phyloP scores from a whole-genome alignment of 2,797 vertebrate species.

The Melanotaenia pygmaea region DNA sequence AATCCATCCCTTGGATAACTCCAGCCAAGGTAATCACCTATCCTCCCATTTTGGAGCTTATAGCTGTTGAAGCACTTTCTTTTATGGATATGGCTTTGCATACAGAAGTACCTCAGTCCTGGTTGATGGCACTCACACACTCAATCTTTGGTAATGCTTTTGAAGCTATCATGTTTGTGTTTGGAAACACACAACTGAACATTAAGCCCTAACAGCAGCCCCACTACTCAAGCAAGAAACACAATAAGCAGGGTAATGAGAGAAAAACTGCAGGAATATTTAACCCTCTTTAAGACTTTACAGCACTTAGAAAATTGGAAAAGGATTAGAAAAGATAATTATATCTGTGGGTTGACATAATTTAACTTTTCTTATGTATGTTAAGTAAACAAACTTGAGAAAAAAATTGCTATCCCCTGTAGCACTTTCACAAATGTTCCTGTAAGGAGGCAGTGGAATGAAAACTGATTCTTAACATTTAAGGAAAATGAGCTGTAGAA shows the following conservation, averaged over 20 bases:
- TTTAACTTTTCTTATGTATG: not conserved
- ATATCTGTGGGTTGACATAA: constrained; percentile 27
- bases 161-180: constrained; percentile 68
- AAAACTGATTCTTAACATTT: constrained; percentile 21
- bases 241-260: constrained; percentile 51
- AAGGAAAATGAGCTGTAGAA: constrained; percentile 19
- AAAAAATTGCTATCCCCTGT: constrained; percentile 21
- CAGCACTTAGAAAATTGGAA: constrained; percentile 25
- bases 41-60: constrained; percentile 64
- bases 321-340: constrained; percentile 10
- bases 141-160: constrained; percentile 52
- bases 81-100: constrained; percentile 69
- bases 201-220: constrained; percentile 53
- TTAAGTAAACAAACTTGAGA: constrained; percentile 25
- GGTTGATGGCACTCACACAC: constrained; percentile 23
- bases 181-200: constrained; percentile 56
- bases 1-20: constrained; percentile 65
- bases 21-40: constrained; percentile 64
- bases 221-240: constrained; percentile 52
- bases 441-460: constrained; percentile 2
- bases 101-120: constrained; percentile 56
- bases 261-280: constrained; percentile 55
- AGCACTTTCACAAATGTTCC: constrained; percentile 20
- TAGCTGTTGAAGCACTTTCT: constrained; percentile 64
- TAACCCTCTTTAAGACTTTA: constrained; percentile 59